These are phyloP conservation scores for Sycobia sp. DNA, from an alignment of 1,140 invertebrate genomes.

Conservation along the genomic window DNA sequence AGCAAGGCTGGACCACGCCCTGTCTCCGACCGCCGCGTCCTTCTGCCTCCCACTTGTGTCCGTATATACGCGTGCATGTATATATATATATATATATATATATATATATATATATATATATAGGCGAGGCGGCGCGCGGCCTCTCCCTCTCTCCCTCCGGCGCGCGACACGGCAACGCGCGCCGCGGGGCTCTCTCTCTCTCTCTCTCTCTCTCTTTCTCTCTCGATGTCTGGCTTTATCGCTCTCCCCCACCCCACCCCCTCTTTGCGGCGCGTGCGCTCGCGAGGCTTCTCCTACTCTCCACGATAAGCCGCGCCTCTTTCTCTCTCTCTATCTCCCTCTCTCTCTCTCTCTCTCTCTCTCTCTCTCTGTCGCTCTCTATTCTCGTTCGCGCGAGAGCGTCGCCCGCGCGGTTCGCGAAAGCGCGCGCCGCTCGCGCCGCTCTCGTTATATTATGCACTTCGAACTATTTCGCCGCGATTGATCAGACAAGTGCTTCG, in stretches of 20 bases:
- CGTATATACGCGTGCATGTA: too few species aligned
- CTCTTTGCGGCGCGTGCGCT: too few species aligned
- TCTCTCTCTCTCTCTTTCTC: constrained; percentile 5
- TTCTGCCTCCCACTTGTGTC: too few species aligned
- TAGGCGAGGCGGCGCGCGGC: too few species aligned
- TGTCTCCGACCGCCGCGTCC: too few species aligned
- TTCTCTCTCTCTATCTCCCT: constrained; percentile 20
- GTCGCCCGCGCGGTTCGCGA: neutral
- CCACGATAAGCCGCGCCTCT: neutral
- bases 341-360: neutral
- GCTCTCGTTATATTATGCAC: constrained; percentile 8
- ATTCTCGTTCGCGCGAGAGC: neutral
- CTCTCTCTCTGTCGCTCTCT: constrained; percentile 4
- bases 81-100: too few species aligned
- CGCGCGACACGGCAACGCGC: constrained; percentile 3
- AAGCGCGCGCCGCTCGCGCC: neutral
- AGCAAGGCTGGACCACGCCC: too few species aligned
- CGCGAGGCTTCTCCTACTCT: constrained; percentile 5
- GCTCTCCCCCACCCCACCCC: neutral
- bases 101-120: too few species aligned
- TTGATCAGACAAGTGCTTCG: neutral
- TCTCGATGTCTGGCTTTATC: constrained; percentile 1
- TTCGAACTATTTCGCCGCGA: constrained; percentile 5
- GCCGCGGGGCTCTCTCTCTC: constrained; percentile 22
- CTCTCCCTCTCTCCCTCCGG: too few species aligned